phyloP scores from a whole-genome alignment of 2,888 invertebrate species.

The Marasmarcha lunaedactyla region DNA sequence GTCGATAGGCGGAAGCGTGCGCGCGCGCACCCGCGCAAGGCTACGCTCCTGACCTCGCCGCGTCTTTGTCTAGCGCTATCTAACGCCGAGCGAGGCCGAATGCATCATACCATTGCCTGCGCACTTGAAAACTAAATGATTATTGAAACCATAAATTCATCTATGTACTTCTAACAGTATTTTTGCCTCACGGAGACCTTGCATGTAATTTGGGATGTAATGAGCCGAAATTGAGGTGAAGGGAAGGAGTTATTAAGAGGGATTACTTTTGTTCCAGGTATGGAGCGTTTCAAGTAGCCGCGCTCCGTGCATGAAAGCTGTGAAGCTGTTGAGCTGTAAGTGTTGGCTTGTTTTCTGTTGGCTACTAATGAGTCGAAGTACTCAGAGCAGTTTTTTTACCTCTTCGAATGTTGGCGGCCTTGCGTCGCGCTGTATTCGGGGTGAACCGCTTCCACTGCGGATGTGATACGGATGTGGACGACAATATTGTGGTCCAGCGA shows the following conservation, averaged over 20 bases:
- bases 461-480: constrained; percentile 9
- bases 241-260: constrained; percentile 7
- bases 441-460: constrained; percentile 34
- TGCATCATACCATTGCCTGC: constrained; percentile 59
- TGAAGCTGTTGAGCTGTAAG: constrained; percentile 46
- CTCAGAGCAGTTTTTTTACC: constrained; percentile 21
- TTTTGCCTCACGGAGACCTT: constrained; percentile 34
- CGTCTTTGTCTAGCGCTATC: constrained; percentile 69
- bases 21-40: constrained; percentile 64
- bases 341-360: constrained; percentile 14
- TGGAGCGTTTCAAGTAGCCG: constrained; percentile 44
- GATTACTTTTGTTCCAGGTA: constrained; percentile 33
- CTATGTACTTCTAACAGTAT: constrained; percentile 21
- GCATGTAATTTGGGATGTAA: constrained; percentile 35
- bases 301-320: constrained; percentile 35
- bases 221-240: constrained; percentile 19
- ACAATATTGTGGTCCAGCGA: constrained; percentile 3
- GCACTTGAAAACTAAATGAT: constrained; percentile 45
- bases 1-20: constrained; percentile 61
- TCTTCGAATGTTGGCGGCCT: constrained; percentile 56
- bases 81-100: constrained; percentile 66
- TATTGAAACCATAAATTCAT: constrained; percentile 44
- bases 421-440: constrained; percentile 44
- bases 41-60: constrained; percentile 68
- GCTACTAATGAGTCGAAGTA: neutral